Evolutionary conservation across 2,113 vertebrate genomes (phyloP), one percentile per base, ranked within the genome.

Genomic region (Tyto alba): DNA sequence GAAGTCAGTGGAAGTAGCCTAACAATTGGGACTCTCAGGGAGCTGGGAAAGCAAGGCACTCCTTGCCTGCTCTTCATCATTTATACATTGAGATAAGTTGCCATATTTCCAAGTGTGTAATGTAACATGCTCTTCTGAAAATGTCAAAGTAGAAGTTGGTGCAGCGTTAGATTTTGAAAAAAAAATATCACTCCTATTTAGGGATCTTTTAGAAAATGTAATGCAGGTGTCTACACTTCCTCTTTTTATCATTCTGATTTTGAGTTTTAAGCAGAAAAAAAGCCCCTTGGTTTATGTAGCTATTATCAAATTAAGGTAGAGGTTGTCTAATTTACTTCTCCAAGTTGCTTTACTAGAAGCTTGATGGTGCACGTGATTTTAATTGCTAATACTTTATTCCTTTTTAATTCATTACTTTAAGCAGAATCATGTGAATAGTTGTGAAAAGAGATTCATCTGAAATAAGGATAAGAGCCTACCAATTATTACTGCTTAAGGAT

Each of bases 341-440:
- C 13, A 84, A 47, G 47, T 38, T 96, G 14, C 79, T 80, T 83
- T 92, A 87, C 30, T 60, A 84, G 78, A 72, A 95, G 36, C 57
- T 50, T 90, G 41, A 83, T 88, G 47, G 40, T 4, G 3, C 56
- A 62, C 1, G 1, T 85, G 29, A 95, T 95, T 95, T 95, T 91
- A 93, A 85, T 88, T 95, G 63, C 69, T 93, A 92, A 96, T 92
- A 69, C 32, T 87, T 96, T 69, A 40, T 84, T 71, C 32, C 40
- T 80, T 95, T 94, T 88, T 60, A 86, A 88, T 90, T 95, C 52
- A 93, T 94, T 94, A 89, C 36, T 88, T 40, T 80, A 81, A 86
- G 77, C 41, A 88, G 64, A 95, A 91, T 77, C 55, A 53, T 45
- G 17, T 86, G 93, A 94, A 90, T 77, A 88, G 40, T 52, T 80